Evolutionary conservation across 2,797 vertebrate species (phyloP).

Genomic region (Chaunax sp.): DNA sequence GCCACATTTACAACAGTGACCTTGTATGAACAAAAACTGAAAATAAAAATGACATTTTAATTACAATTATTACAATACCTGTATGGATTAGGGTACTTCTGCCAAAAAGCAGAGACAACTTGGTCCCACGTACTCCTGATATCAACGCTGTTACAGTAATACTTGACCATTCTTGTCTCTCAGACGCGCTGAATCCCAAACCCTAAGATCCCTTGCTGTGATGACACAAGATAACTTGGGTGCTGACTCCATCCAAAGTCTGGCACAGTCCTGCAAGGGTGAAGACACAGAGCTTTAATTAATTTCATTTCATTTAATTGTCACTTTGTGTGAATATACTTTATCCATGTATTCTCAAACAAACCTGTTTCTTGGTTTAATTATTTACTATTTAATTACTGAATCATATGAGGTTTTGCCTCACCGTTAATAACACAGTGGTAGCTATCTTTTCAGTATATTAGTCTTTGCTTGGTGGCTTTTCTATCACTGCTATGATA

Average conservation of each 20-base stretch:
- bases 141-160: constrained; percentile 76
- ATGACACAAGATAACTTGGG: constrained; percentile 29
- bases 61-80: constrained; percentile 67
- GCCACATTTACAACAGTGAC: no score
- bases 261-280: constrained; percentile 34
- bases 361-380: no score
- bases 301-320: no score
- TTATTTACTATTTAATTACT: no score
- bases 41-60: not conserved
- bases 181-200: constrained; percentile 37
- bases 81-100: constrained; percentile 86
- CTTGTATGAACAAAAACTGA: no score
- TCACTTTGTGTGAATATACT: no score
- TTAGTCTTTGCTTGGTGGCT: not conserved
- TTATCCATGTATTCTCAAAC: no score
- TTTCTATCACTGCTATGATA: no score
- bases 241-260: constrained; percentile 75
- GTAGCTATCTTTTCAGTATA: not conserved
- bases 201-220: constrained; percentile 19
- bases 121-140: constrained; percentile 83
- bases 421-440: not conserved
- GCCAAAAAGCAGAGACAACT: constrained; percentile 85
- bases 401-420: no score
- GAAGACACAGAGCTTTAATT: not conserved
- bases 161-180: constrained; percentile 80